Base-by-base conservation (phyloP, 2,797 vertebrate species). In the Sebastes goodei region DNA sequence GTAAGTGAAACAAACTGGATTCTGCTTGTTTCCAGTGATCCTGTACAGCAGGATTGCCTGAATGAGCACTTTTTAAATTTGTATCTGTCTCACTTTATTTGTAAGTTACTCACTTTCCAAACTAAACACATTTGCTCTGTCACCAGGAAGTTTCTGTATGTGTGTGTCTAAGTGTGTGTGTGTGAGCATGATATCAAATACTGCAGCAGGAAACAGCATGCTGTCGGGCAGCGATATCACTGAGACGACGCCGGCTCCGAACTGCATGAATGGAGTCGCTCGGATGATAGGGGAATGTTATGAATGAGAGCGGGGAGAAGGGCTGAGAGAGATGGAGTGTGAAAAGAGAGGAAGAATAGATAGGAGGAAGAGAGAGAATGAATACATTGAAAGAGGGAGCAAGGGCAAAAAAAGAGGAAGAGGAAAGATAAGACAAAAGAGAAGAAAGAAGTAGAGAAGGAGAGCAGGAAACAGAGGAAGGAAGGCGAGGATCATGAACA, bases 201-300 rank as follows among this genome's bases (percentile, higher is more conserved):
- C 25, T 38, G 15, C 64, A 73, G 77, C 69, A 67, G 67, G 68
- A 66, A 25, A 35, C 60, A 49, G 74, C 56, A 42, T 29, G 57
- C 66, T 70, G 72, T 55, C 35, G 17, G 57, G 29, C n/a, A 20
- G 61, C 17, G 71, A 78, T 71, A 76, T 30, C 23, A 7, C 49
- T n/a, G 29, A 63, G 27, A 42, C 7, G 17, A 35, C 1, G 6
- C 57, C 57, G 55, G 30, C 15, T 0, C 42, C 21, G 1, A 67
- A 70, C 20, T 14, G 49, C 29, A 78, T 79, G 71, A 87, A 76
- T 84, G 75, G 27, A 76, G 63, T 32, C 1, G 2, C 65, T 69
- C 1, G 23, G 73, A 20, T 27, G 70, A 78, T 17, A 53, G 70
- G 32, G 76, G 17, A 70, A 75, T 9, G 42, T 10, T 12, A 55